Percentiles rank a stretch among this genome's conserved stretches.
Conservation (phyloP, 2,113 vertebrate genomes). For the Gopherus evgoodei region DNA sequence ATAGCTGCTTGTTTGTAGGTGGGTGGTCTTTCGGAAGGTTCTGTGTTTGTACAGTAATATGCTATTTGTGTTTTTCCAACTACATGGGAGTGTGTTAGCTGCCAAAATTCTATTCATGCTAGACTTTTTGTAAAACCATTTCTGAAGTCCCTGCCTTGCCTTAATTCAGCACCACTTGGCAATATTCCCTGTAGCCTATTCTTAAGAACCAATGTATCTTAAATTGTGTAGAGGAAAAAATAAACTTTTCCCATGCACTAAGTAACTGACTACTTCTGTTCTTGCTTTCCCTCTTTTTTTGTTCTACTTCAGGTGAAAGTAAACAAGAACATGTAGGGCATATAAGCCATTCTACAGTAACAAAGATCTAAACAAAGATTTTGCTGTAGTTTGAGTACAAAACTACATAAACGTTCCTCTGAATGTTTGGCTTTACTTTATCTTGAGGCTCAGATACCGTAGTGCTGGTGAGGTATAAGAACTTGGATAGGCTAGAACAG, state of each 20-base stretch:
- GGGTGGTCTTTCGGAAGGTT: neutral
- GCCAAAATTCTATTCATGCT: neutral
- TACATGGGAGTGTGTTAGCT: neutral
- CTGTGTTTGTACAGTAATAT: neutral
- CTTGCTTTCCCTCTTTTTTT: neutral
- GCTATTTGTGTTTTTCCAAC: neutral
- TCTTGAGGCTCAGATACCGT: neutral
- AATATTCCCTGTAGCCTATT: rapidly evolving
- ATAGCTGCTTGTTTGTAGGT: neutral
- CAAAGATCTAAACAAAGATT: neutral
- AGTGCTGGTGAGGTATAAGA: neutral
- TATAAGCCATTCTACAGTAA: neutral
- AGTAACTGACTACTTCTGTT: neutral
- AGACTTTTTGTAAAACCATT: neutral
- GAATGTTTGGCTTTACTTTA: neutral
- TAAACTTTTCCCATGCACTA: rapidly evolving
- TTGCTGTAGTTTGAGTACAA: neutral
- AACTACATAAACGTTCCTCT: neutral
- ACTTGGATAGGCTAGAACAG: rapidly evolving
- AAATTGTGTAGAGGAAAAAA: rapidly evolving
- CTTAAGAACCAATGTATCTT: neutral
- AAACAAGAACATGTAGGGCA: neutral
- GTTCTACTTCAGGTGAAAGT: neutral
- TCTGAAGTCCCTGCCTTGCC: neutral
- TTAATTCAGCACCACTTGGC: neutral